Evolutionary conservation across 1,140 invertebrate species (phyloP), one percentile per base, ranked within the genome.

Genomic region (Acromyrmex heyeri): DNA sequence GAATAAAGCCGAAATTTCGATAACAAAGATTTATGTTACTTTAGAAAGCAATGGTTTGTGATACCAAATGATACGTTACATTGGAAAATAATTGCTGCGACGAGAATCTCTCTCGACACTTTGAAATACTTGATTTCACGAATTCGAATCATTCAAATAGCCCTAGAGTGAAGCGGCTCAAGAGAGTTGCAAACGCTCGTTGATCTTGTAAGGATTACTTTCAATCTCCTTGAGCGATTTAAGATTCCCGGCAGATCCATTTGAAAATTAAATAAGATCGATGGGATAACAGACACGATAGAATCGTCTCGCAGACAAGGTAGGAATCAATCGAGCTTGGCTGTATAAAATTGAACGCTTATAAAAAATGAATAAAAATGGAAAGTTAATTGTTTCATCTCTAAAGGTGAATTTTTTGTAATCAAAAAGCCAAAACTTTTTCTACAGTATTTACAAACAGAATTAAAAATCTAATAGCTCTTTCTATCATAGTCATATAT

Each of bases 231-330:
- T 83, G 69, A 83, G 79, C 79, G 79, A 83, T 83, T 83, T 83
- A 75, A 83, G 79, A 83, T 83, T 83, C 69, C n/a, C 69, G 7
- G 55, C 79, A 83, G 69, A 75, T 75, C 79, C 79, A 83, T 75
- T 83, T 82, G 79, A 82, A 83, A 83, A 83, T 83, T 83, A 83
- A 83, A 83, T 75, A 83, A 83, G 79, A 83, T 83, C 79, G 79
- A 83, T 83, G 24, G 27, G 38, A 72, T 48, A 21, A 55, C 79
- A 48, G 55, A 50, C 53, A 48, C 67, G 55, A 83, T 75, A 44
- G 55, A 75, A 75, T 83, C 18, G 30, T 5, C 21, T 70, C 44
- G 44, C 55, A 83, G 79, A 73, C 79, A 82, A 82, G 79, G 12
- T 82, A 38, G 55, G 24, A 83, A 83, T 75, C 79, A 83, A 83